Evolutionary conservation across 2,888 invertebrate species (phyloP).

Genomic region (Keiferia lycopersicella): DNA sequence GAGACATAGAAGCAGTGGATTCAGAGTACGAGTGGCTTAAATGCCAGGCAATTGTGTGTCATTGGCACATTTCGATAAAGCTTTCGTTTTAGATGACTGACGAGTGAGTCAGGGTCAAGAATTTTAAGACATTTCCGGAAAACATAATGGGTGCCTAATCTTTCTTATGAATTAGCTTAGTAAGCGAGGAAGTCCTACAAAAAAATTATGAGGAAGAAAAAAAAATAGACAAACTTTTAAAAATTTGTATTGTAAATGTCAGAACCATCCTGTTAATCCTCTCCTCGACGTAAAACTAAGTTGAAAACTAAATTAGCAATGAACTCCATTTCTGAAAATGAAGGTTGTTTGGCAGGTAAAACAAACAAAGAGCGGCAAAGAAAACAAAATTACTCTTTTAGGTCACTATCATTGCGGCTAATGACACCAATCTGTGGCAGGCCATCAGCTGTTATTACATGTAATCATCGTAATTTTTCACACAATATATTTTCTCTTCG

Average conservation of each 20-base stretch:
- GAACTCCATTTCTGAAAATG: constrained; percentile 37
- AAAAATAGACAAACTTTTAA: background rate
- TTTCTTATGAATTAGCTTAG: background rate
- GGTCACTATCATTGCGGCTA: constrained; percentile 74
- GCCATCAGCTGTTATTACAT: constrained; percentile 69
- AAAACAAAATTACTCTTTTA: constrained; percentile 71
- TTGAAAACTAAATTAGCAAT: background rate
- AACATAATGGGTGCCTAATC: background rate
- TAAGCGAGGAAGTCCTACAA: background rate
- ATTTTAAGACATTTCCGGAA: constrained; percentile 9
- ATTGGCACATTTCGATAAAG: constrained; percentile 25
- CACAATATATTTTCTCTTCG: constrained; percentile 77
- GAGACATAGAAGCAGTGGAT: constrained; percentile 31
- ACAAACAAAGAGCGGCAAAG: constrained; percentile 49
- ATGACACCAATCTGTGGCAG: constrained; percentile 75
- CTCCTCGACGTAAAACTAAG: too few species aligned
- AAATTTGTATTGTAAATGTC: background rate
- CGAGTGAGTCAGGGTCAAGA: constrained; percentile 14
- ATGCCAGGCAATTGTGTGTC: constrained; percentile 50
- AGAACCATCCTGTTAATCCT: too few species aligned
- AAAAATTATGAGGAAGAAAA: background rate
- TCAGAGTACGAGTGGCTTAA: constrained; percentile 40
- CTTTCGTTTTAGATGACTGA: background rate
- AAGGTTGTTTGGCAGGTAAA: constrained; percentile 36
- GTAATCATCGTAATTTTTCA: constrained; percentile 81